Percentiles rank a stretch among this genome's conserved stretches.
Evolutionary conservation across 2,888 invertebrate genomes (phyloP).

Genomic region (Napeogenes sylphis): DNA sequence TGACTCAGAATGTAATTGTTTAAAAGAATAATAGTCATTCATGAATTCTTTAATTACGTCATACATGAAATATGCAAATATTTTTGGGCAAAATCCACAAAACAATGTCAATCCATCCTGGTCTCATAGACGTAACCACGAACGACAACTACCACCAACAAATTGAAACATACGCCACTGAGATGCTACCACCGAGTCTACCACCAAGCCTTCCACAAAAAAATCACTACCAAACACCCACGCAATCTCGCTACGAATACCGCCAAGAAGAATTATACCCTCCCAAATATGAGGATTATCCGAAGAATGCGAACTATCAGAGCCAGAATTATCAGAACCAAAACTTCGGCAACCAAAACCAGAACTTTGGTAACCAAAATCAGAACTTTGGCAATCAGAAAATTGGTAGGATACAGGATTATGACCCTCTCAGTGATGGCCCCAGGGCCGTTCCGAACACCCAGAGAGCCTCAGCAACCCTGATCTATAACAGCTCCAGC

Average conservation of each 20-base stretch:
- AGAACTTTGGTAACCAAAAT: slow-evolving; percentile 17
- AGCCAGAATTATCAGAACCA: slow-evolving; percentile 6
- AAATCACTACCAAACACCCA: slow-evolving; percentile 63
- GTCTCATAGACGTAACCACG: slow-evolving; percentile 51
- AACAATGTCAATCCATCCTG: slow-evolving; percentile 11
- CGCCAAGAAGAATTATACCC: slow-evolving; percentile 36
- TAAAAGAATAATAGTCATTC: too few species aligned
- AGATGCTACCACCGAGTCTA: slow-evolving; percentile 63
- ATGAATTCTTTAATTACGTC: too few species aligned
- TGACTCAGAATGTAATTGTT: too few species aligned
- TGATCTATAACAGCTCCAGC: slow-evolving; percentile 84
- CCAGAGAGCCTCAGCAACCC: slow-evolving; percentile 86
- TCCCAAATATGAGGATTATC: slow-evolving; percentile 42
- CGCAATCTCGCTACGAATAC: slow-evolving; percentile 34
- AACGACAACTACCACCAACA: slow-evolving; percentile 72
- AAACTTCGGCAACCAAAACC: neutral
- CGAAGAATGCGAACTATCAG: slow-evolving; percentile 36
- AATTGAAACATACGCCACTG: slow-evolving; percentile 69
- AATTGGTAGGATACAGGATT: slow-evolving; percentile 88
- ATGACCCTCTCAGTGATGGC: slow-evolving; percentile 86
- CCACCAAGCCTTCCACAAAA: slow-evolving; percentile 60
- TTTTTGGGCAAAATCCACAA: too few species aligned
- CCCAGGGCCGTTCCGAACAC: slow-evolving; percentile 84
- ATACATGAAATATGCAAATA: too few species aligned
- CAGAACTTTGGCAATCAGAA: slow-evolving; percentile 48